These are phyloP conservation scores for Smittia aterrima DNA, from an alignment of 2,888 invertebrate species.

Conservation along the genomic window DNA sequence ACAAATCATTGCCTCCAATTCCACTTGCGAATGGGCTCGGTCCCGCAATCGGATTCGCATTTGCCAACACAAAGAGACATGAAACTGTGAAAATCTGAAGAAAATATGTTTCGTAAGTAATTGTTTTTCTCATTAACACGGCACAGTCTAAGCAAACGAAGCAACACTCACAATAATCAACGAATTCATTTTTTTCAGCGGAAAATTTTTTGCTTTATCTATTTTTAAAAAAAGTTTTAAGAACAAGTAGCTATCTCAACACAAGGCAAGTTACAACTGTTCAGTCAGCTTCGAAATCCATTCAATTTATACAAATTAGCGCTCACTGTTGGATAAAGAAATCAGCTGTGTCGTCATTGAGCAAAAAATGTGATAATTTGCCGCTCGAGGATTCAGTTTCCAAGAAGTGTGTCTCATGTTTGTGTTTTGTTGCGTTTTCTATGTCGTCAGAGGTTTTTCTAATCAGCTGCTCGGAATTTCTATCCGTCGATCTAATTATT, in stretches of 20 bases:
- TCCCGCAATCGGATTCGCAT: background rate
- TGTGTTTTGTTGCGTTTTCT: background rate
- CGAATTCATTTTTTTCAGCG: background rate
- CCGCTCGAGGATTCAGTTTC: background rate
- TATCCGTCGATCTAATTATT: too few relatives aligned
- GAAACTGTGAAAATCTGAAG: background rate
- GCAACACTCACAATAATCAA: background rate
- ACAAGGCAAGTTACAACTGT: background rate
- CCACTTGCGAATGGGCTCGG: background rate
- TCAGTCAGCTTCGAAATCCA: background rate
- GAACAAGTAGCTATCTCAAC: background rate
- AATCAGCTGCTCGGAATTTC: background rate
- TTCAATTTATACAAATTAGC: conserved; percentile 8
- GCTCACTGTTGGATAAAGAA: background rate
- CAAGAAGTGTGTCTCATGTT: background rate
- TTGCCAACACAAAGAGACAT: background rate
- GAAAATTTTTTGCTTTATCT: background rate
- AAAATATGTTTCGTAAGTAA: background rate
- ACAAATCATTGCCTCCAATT: background rate
- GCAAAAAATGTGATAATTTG: background rate
- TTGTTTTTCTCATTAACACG: background rate
- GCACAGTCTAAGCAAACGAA: too few relatives aligned
- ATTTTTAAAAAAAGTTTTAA: background rate
- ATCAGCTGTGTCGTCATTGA: conserved; percentile 1
- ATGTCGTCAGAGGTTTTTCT: background rate